These are phyloP conservation scores for Heliconius himera DNA, from an alignment of 1,140 invertebrate species.

Conservation along the genomic window DNA sequence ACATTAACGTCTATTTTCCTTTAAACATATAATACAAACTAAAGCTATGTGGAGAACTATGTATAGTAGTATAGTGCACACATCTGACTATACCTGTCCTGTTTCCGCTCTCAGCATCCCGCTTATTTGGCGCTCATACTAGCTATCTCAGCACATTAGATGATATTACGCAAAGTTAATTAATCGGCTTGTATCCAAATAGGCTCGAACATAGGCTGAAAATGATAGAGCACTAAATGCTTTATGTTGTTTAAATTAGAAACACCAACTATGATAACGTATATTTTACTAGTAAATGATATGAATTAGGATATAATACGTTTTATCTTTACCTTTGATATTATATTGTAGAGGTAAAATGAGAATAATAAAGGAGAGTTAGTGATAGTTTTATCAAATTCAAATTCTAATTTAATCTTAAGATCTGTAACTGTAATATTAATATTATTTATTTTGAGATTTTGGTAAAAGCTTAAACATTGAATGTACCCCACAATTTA, in stretches of 20 bases:
- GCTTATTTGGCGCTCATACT: slow-evolving; percentile 26
- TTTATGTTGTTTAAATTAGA: slow-evolving; percentile 9
- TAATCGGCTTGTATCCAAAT: slow-evolving; percentile 32
- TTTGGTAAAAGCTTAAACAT: background rate
- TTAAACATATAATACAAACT: slow-evolving; percentile 31
- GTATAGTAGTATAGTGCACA: slow-evolving; percentile 19
- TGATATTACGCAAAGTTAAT: slow-evolving; percentile 34
- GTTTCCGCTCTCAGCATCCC: slow-evolving; percentile 36
- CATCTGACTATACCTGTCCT: slow-evolving; percentile 29
- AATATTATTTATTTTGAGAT: too few relatives aligned
- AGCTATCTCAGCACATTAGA: slow-evolving; percentile 26
- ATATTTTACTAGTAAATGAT: background rate
- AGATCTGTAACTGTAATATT: too few relatives aligned
- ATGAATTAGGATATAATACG: background rate
- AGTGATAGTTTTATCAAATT: too few relatives aligned
- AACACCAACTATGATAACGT: background rate
- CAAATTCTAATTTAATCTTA: too few relatives aligned
- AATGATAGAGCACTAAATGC: slow-evolving; percentile 19
- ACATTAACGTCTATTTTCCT: slow-evolving; percentile 39
- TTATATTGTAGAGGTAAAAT: too few relatives aligned
- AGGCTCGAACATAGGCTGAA: slow-evolving; percentile 17
- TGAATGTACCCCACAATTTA: background rate
- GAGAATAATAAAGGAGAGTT: too few relatives aligned
- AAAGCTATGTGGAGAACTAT: slow-evolving; percentile 32
- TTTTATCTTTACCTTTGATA: background rate